Percentiles rank a stretch among this genome's conserved stretches.
Evolutionary conservation across 1,140 invertebrate genomes (phyloP).

Genomic region (Panulirus ornatus): DNA sequence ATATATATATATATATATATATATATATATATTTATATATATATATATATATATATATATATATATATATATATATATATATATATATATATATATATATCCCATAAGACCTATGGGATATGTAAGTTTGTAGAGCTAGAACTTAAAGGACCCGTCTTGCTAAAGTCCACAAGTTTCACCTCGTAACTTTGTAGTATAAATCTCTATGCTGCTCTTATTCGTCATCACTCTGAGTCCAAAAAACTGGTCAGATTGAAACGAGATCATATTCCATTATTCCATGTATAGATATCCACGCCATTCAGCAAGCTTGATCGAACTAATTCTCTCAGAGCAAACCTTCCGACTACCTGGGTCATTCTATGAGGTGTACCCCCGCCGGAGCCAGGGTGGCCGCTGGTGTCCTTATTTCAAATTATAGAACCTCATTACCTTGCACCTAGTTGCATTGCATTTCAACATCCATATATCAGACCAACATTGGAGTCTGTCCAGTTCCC

Average conservation of each 20-base stretch:
- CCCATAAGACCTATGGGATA: not conserved
- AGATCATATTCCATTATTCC: not conserved
- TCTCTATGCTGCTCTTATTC: not conserved
- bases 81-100: slow-evolving; percentile 20
- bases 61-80: slow-evolving; percentile 18
- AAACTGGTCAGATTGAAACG: not conserved
- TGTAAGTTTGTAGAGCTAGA: not conserved
- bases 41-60: slow-evolving; percentile 13
- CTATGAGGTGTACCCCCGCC: too few species aligned
- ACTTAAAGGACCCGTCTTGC: not conserved
- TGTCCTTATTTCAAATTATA: too few species aligned
- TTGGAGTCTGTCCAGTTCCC: too few species aligned
- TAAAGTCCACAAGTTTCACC: not conserved
- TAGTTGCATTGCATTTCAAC: too few species aligned
- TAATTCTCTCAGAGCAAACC: too few species aligned
- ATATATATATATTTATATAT: not conserved
- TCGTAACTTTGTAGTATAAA: not conserved
- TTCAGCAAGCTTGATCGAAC: too few species aligned
- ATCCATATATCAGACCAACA: too few species aligned
- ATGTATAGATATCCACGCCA: not conserved
- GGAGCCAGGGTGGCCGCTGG: too few species aligned
- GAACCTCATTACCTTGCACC: too few species aligned
- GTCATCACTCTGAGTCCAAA: not conserved
- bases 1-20: not conserved
- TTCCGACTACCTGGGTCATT: too few species aligned